Conservation (phyloP, 2,888 invertebrate genomes). For the Melangyna quadrimaculata region DNA sequence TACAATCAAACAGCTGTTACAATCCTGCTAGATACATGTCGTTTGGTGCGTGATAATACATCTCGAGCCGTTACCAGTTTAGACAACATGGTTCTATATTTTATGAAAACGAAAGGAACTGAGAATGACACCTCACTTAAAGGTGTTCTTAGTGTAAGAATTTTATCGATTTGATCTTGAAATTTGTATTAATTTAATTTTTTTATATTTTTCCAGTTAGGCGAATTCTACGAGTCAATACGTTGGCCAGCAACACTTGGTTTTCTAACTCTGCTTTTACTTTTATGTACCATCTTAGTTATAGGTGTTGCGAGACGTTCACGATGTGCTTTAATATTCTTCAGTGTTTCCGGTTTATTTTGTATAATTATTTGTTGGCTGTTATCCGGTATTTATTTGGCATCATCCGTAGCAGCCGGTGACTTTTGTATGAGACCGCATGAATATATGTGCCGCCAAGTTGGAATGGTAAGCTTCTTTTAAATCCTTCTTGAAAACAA, state of each 20-base stretch:
- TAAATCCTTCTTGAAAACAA: not conserved
- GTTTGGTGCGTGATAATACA: conserved; percentile 87
- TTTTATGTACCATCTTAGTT: conserved; percentile 80
- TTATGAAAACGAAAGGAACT: conserved; percentile 80
- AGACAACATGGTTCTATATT: conserved; percentile 81
- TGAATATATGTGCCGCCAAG: conserved; percentile 80
- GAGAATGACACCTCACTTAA: conserved; percentile 80
- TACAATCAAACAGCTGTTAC: conserved; percentile 89
- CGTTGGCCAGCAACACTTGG: conserved; percentile 81
- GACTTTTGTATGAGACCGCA: conserved; percentile 94
- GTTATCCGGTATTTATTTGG: conserved; percentile 92
- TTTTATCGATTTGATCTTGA: not conserved
- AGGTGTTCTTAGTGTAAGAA: conserved; percentile 78
- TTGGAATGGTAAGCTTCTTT: conserved; percentile 79
- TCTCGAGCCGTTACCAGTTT: conserved; percentile 85
- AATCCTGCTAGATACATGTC: conserved; percentile 86
- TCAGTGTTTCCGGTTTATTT: conserved; percentile 90
- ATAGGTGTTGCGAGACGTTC: conserved; percentile 83
- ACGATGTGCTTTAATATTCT: conserved; percentile 93
- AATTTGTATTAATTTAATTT: not conserved
- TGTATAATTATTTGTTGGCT: conserved; percentile 87
- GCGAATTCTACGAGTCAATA: conserved; percentile 80
- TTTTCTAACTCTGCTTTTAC: conserved; percentile 79
- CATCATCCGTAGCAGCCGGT: conserved; percentile 91
- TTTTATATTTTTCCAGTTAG: conserved; percentile 74